Evolutionary conservation across 2,888 invertebrate species (phyloP), one percentile per base, ranked within the genome.

Genomic region (Cylloceria caligata): DNA sequence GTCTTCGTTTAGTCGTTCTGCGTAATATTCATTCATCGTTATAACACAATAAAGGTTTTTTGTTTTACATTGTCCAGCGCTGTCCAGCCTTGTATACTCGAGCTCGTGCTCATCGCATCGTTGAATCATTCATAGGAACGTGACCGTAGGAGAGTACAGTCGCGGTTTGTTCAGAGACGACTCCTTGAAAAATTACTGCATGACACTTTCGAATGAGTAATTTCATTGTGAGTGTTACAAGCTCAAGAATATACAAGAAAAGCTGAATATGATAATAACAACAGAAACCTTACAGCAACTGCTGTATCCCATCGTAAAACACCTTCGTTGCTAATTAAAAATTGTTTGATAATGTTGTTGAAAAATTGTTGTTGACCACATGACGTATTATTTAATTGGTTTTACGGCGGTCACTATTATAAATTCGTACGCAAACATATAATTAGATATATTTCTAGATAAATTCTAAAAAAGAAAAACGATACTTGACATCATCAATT

Each of bases 81-180:
- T 36, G n/a, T 19, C 16, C 27, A 68, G 73, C 42, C 42, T 52
- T 62, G n/a, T 30, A 47, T 36, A 19, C 52, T 55, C 11, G 36
- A 19, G 47, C 19, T 57, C 13, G 65, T 42, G 55, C 16, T 65
- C 36, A 68, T 45, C 62, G 42, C 45, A 39, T 49, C 84, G 83
- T 84, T 88, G 88, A 88, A 88, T 87, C 85, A 88, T 88, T 88
- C 85, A 87, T 87, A 82, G 68, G 68, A 81, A 74, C 76, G 83
- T 76, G 82, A 83, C 60, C 83, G 84, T 83, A 83, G 86, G 84
- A 84, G 81, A 83, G 55, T 55, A 49, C 73, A 75, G 85, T 60
- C 78, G 84, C 84, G 87, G 55, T 80, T 87, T 83, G 87, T 83
- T 87, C 86, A 83, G 85, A 47, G 19, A 60, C 39, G 65, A 52